Evolutionary conservation across 2,888 invertebrate genomes (phyloP), one percentile per base, ranked within the genome.

Genomic region (Sinotaia quadrata): DNA sequence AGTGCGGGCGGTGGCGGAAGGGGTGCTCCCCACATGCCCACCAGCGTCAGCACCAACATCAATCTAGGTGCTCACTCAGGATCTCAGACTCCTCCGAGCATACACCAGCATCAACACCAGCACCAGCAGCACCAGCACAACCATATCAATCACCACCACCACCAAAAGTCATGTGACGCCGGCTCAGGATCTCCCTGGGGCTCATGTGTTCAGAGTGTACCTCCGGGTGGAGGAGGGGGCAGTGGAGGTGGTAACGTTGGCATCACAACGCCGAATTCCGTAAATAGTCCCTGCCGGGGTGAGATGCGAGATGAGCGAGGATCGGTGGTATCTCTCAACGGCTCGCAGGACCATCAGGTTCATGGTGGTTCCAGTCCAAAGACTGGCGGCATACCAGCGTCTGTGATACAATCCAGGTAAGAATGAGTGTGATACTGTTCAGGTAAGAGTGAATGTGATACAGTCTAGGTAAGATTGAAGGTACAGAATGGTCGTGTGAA

Each of bases 331-430:
- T 10, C 18, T 4, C n/a, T 65, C 44, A 65, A 44, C 56, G 56
- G 65, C 8, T 44, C 37, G 27, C 65, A 65, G 31, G 51, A 63
- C 8, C 65, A 56, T 56, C 33, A 67, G 31, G 47, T 51, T 52
- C 54, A 63, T 68, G 72, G 44, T 71, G 69, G 70, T 69, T 78
- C 63, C 56, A 83, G 81, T 69, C 82, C 83, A 0, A 81, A 81
- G 60, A 69, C 79, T 4, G 82, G 80, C 44, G 75, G 80, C 15
- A 81, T 80, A 0, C 80, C 82, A 4, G 82, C 84, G 21, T 85
- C 85, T 29, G 85, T 85, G 37, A 85, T 85, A 57, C 85, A 85
- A 62, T 76, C 79, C 37, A 80, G 78, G 81, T 81, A 73, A 71
- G 72, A 58, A 44, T 18, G 1, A n/a, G 18, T 7, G 47, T 18